Base-by-base conservation (phyloP, 2,888 invertebrate species). In the Scaptomyza reducta region DNA sequence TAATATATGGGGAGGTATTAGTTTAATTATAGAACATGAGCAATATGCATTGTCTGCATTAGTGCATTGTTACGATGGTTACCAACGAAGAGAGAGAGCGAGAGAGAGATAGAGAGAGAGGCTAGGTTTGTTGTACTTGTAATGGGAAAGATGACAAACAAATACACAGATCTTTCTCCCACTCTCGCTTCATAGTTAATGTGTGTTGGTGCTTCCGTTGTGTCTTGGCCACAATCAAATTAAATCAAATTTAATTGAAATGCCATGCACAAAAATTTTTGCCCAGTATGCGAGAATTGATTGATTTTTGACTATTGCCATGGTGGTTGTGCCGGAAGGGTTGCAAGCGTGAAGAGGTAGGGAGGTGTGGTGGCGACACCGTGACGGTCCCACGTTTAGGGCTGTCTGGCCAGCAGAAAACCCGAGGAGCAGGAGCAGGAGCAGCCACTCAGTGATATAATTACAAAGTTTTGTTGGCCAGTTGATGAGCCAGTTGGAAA, bases 401-500 rank as follows among this genome's bases (percentile, higher is more conserved):
- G 14, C 14, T 14, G 38, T 38, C 38, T 38, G 14, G 38, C 9
- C 14, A 38, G n/a, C 35, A 14, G 35, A n/a, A n/a, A 35, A 10
- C 11, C 31, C n/a, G n/a, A 31, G 33, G 31, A 31, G 10, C 7
- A 13, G n/a, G n/a, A 46, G 54, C 70, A 53, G 33, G 41, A 57
- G 53, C 68, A 57, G 57, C 63, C 65, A 74, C 74, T 78, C 82
- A 79, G 77, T 81, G 82, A 81, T 85, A 85, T 82, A 85, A 84
- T 85, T 84, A 79, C 77, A 81, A 85, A 85, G 79, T 79, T 85
- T 79, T 77, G 85, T 72, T 79, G 80, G 85, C 74, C 77, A 79
- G 75, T 82, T 82, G 81, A 81, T 82, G 85, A 82, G 81, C 77
- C 77, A 79, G 79, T 81, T 81, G 77, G 79, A 81, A 81, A 81